phyloP scores from a whole-genome alignment of 2,888 invertebrate species.

The Keiferia lycopersicella region DNA sequence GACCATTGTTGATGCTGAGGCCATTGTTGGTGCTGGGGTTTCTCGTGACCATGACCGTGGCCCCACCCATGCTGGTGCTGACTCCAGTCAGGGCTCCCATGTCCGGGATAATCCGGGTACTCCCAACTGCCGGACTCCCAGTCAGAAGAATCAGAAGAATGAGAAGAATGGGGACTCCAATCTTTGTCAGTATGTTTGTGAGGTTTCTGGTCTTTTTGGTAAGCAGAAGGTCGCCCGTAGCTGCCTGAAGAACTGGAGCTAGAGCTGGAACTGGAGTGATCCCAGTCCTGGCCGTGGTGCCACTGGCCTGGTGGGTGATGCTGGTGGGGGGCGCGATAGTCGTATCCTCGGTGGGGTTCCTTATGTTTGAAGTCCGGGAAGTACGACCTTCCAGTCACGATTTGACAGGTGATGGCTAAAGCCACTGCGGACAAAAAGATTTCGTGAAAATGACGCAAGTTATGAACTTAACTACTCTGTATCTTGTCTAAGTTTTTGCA shows the following conservation, averaged over 20 bases:
- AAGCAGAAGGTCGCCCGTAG: background rate
- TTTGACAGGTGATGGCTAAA: background rate
- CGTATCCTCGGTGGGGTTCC: background rate
- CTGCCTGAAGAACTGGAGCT: background rate
- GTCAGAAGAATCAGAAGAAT: background rate
- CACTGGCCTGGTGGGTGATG: background rate
- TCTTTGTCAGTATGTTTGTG: constrained; percentile 4
- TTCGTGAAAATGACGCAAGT: background rate
- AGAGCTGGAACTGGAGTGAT: background rate
- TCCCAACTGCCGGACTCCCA: constrained; percentile 12
- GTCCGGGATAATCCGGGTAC: background rate
- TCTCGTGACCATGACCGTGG: background rate
- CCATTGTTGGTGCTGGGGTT: background rate
- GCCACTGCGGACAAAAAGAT: constrained; percentile 15
- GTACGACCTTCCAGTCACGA: background rate
- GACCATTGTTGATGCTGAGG: too few species aligned
- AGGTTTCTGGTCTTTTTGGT: background rate
- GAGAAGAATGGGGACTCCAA: background rate
- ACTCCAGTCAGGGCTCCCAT: background rate
- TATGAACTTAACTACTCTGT: background rate
- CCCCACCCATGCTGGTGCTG: background rate
- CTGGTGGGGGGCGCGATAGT: background rate
- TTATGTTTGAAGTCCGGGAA: background rate
- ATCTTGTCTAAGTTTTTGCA: background rate
- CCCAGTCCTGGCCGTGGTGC: background rate